Base-by-base conservation (phyloP, 2,797 vertebrate genomes). In the Acropternis orthonyx region DNA sequence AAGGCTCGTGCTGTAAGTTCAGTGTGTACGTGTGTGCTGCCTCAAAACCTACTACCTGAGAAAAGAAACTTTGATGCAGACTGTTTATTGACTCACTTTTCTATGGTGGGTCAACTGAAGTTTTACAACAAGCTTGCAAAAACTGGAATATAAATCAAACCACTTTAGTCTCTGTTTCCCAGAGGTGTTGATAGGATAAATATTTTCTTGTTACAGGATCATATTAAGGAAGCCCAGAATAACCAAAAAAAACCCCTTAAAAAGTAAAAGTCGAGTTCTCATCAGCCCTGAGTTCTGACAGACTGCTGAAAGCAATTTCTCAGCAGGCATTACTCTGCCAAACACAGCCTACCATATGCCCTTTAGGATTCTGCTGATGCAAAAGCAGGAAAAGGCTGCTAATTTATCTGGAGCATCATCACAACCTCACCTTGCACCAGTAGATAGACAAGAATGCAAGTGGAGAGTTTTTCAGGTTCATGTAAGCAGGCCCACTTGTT, bases 311-410 rank as follows among this genome's bases (percentile, higher is more conserved):
- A 82, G 74, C 52, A 66, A 36, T 91, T 93, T 92, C 71, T 75
- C 37, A 80, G 56, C 17, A 56, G 75, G 19, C 73, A n/a, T 92
- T 78, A 18, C 44, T 34, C 55, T 93, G 78, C 85, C 82, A 83
- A 77, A 21, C 56, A 18, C 74, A 79, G 37, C 63, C 44, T 23
- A 52, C 59, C 5, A 0, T 28, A 5, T 72, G 71, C 74, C 86
- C 90, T 94, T 95, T 91, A 73, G 67, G 92, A 93, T 94, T 95
- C 48, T 4, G 21, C 85, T 85, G 92, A 92, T 88, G 59, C 63
- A 22, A 66, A 87, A 52, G 63, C 67, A 71, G 90, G 67, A 68
- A 41, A 92, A 82, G 58, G 76, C 83, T 79, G 43, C 43, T 81
- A 15, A 85, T 95, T 78, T 88, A 36, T 84, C 69, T 86, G 92